These are phyloP conservation scores for Heliocidaris tuberculata DNA, from an alignment of 35 echinoderm and acorn worm genomes.

Conservation along the genomic window DNA sequence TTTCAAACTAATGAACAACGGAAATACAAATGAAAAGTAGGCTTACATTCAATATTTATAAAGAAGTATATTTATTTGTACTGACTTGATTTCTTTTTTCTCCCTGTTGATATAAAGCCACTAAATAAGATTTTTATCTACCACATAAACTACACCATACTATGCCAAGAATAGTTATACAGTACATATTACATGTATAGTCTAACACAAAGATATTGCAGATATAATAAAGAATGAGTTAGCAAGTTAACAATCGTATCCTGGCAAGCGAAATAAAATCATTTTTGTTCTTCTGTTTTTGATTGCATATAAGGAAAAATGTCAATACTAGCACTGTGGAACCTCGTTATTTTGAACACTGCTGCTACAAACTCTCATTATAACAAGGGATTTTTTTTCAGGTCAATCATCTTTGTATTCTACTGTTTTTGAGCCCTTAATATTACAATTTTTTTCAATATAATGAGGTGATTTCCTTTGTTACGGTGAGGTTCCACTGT, in stretches of 20 bases:
- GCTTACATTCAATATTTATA: not conserved
- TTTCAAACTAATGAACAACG: not conserved
- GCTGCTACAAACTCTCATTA: too few relatives aligned
- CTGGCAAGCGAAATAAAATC: not conserved
- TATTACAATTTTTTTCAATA: too few relatives aligned
- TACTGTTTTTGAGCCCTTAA: too few relatives aligned
- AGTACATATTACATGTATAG: not conserved
- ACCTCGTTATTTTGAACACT: too few relatives aligned
- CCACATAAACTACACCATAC: not conserved
- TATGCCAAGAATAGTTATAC: not conserved
- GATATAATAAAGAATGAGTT: not conserved
- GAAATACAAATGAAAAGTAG: not conserved
- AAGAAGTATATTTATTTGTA: not conserved
- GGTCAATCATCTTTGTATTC: too few relatives aligned
- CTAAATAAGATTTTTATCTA: not conserved
- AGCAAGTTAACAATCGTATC: not conserved
- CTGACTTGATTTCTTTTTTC: not conserved
- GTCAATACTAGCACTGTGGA: too few relatives aligned
- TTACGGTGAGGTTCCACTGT: too few relatives aligned
- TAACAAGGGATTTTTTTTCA: too few relatives aligned
- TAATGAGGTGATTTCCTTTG: too few relatives aligned
- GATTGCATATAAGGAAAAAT: not conserved
- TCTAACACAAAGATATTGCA: not conserved
- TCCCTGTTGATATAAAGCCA: not conserved
- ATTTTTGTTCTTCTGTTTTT: not conserved